Conservation (phyloP, 1,140 invertebrate species). For the Caenorhabditis inopinata region DNA sequence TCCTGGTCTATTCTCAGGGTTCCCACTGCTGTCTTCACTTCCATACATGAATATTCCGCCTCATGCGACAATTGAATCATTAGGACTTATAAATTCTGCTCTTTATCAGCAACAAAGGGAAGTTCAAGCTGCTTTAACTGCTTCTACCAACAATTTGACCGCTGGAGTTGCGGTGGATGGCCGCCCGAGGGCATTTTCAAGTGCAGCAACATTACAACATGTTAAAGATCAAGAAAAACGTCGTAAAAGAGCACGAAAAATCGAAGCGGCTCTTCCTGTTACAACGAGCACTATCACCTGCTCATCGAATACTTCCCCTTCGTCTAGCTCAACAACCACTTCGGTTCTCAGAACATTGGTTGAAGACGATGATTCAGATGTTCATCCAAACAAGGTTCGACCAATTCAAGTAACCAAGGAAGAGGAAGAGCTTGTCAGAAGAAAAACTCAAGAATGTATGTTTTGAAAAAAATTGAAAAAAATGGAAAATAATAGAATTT, state of each 20-base stretch:
- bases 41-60: background rate
- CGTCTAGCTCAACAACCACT: background rate
- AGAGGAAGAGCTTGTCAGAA: background rate
- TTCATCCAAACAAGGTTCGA: conserved; percentile 26
- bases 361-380: conserved; percentile 16
- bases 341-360: conserved; percentile 27
- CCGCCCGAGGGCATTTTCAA: conserved; percentile 34
- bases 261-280: background rate
- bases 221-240: conserved; percentile 29
- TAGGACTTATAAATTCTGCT: conserved; percentile 13
- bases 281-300: conserved; percentile 8
- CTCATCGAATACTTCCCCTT: background rate
- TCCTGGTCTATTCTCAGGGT: conserved; percentile 8
- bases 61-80: background rate
- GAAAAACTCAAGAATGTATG: conserved; percentile 7
- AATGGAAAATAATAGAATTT: background rate
- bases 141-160: background rate
- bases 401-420: background rate
- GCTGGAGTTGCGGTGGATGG: background rate
- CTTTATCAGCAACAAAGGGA: conserved; percentile 4
- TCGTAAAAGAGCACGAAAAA: conserved; percentile 5
- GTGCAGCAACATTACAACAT: conserved; percentile 35
- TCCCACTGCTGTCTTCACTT: background rate
- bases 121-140: background rate
- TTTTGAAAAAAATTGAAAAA: background rate